Percentiles rank a stretch among this genome's conserved stretches.
These are phyloP conservation scores for Pluvianellus socialis DNA, from an alignment of 2,113 vertebrate species.

Conservation along the genomic window DNA sequence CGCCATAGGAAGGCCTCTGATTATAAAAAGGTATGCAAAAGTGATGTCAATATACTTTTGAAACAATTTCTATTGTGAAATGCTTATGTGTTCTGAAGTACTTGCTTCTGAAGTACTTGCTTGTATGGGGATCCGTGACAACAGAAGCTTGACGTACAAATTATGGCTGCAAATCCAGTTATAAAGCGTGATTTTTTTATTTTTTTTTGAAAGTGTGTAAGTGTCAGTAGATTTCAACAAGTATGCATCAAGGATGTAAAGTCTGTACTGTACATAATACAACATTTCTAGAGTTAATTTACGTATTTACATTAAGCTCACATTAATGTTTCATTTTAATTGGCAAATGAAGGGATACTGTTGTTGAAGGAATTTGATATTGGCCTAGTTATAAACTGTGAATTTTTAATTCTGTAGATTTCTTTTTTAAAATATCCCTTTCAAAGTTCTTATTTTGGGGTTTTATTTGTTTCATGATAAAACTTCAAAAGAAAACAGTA, in stretches of 20 bases:
- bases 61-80: constrained; percentile 30
- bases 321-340: constrained; percentile 46
- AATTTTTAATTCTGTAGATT: constrained; percentile 64
- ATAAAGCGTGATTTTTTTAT: not conserved
- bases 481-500: not conserved
- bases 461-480: constrained; percentile 27
- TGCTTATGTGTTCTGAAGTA: constrained; percentile 47
- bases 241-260: constrained; percentile 52
- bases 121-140: constrained; percentile 51
- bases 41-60: not conserved
- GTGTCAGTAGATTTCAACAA: constrained; percentile 67
- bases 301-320: constrained; percentile 35
- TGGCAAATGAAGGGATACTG: constrained; percentile 54
- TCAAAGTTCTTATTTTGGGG: constrained; percentile 11
- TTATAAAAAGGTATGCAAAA: constrained; percentile 39
- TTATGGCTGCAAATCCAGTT: constrained; percentile 57
- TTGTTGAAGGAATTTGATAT: constrained; percentile 63
- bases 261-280: constrained; percentile 65
- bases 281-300: constrained; percentile 67
- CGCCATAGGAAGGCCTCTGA: constrained; percentile 34
- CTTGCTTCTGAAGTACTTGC: constrained; percentile 9
- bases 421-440: constrained; percentile 39
- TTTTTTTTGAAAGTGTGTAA: not conserved
- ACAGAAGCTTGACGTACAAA: constrained; percentile 59
- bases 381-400: constrained; percentile 67